phyloP scores from a whole-genome alignment of 2,888 invertebrate species.

The Hypsopygia costalis region DNA sequence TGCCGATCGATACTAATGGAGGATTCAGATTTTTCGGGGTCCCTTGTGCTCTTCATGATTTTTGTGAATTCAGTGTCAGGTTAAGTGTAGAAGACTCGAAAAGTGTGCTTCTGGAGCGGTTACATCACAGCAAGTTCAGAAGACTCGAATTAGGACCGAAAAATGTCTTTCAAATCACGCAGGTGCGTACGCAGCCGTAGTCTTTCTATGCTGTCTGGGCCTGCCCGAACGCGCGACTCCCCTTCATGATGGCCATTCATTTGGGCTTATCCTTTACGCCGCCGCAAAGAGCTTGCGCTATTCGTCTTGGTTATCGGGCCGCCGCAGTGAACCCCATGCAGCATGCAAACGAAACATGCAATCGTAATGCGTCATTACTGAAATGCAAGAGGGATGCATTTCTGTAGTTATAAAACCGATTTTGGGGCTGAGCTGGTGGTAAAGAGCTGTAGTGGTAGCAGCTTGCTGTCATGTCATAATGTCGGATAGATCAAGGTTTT shows the following conservation, averaged over 20 bases:
- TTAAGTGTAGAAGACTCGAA: conserved; percentile 63
- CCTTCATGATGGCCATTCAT: conserved; percentile 79
- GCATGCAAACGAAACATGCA: conserved; percentile 62
- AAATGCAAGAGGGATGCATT: conserved; percentile 10
- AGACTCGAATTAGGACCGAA: conserved; percentile 67
- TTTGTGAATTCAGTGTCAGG: conserved; percentile 63
- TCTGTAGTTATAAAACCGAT: conserved; percentile 5
- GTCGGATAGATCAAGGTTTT: not conserved
- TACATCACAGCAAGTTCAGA: conserved; percentile 73
- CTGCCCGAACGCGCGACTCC: conserved; percentile 87
- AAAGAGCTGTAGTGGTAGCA: not conserved
- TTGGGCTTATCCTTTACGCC: conserved; percentile 79
- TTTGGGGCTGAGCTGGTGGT: conserved; percentile 9
- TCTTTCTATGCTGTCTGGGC: conserved; percentile 92
- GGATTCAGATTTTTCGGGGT: conserved; percentile 73
- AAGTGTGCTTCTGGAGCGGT: conserved; percentile 73
- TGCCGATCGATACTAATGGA: conserved; percentile 84
- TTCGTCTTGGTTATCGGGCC: conserved; percentile 67
- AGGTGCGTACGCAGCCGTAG: conserved; percentile 98
- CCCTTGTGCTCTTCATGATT: conserved; percentile 62
- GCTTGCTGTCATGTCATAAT: not conserved
- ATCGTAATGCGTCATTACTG: conserved; percentile 48
- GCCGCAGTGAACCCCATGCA: conserved; percentile 52
- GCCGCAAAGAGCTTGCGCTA: conserved; percentile 78
- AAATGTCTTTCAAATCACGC: conserved; percentile 85